Evolutionary conservation across 1,140 invertebrate species (phyloP).

Genomic region (Zaprionus ghesquierei): DNA sequence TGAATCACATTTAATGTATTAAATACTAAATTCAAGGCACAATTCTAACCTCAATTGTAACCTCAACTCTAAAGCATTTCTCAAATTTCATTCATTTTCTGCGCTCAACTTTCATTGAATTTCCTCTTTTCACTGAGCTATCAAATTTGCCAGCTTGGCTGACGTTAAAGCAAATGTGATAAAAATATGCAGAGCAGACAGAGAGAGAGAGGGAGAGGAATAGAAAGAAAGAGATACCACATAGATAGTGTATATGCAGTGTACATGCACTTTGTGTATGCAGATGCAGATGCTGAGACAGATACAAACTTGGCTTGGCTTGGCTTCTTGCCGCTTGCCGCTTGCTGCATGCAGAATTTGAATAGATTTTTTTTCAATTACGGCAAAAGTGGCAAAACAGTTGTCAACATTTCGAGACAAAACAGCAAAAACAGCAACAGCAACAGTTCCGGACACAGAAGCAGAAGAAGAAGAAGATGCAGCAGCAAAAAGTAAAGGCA

Average conservation of each 20-base stretch:
- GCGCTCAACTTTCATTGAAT: not conserved
- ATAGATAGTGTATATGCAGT: not conserved
- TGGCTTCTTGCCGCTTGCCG: too few relatives aligned
- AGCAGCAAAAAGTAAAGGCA: not conserved
- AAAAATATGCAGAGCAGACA: not conserved
- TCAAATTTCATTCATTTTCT: not conserved
- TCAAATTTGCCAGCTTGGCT: not conserved
- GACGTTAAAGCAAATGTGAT: not conserved
- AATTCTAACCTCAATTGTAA: too few relatives aligned
- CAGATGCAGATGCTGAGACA: too few relatives aligned
- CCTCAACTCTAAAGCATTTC: not conserved
- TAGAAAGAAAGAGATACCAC: too few relatives aligned
- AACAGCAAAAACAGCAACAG: constrained; percentile 64
- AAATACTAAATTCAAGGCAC: too few relatives aligned
- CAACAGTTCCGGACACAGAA: constrained; percentile 6
- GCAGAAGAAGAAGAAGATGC: not conserved
- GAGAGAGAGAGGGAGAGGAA: not conserved
- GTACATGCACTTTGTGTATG: constrained; percentile 13
- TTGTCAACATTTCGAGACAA: constrained; percentile 77
- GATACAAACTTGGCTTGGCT: too few relatives aligned
- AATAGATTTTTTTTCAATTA: constrained; percentile 78
- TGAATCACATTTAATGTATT: too few relatives aligned
- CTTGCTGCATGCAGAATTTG: constrained; percentile 47
- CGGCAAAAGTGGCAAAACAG: constrained; percentile 77
- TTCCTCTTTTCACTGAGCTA: not conserved